These are phyloP conservation scores for Cebidichthys violaceus DNA, from an alignment of 2,113 vertebrate genomes.

Conservation along the genomic window DNA sequence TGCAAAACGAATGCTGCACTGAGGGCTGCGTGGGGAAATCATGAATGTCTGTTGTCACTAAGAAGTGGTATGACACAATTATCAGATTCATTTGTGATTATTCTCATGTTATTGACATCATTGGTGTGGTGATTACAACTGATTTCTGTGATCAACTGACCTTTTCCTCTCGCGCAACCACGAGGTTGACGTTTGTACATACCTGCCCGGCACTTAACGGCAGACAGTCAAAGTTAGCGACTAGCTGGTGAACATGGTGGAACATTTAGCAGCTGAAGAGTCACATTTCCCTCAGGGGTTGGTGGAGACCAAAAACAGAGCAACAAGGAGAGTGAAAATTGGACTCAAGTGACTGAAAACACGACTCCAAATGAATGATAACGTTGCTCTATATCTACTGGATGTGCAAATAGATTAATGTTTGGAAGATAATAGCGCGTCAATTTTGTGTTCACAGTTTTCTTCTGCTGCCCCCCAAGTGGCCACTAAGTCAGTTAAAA, in stretches of 20 bases:
- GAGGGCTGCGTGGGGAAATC: background rate
- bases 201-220: background rate
- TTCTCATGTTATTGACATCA: background rate
- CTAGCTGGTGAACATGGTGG: background rate
- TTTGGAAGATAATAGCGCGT: background rate
- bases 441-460: background rate
- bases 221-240: background rate
- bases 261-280: background rate
- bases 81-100: background rate
- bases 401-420: background rate
- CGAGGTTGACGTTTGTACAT: background rate
- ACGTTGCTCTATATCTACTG: background rate
- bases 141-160: background rate
- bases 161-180: background rate
- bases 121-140: background rate
- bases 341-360: background rate
- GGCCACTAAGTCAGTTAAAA: background rate
- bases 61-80: background rate
- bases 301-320: background rate
- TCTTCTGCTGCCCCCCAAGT: background rate
- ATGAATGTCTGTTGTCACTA: background rate
- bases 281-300: background rate
- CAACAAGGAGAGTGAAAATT: background rate
- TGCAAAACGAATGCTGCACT: slow-evolving; percentile 3
- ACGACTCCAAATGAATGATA: background rate